phyloP scores from a whole-genome alignment of 2,888 invertebrate species.

The Diarsia rubi region DNA sequence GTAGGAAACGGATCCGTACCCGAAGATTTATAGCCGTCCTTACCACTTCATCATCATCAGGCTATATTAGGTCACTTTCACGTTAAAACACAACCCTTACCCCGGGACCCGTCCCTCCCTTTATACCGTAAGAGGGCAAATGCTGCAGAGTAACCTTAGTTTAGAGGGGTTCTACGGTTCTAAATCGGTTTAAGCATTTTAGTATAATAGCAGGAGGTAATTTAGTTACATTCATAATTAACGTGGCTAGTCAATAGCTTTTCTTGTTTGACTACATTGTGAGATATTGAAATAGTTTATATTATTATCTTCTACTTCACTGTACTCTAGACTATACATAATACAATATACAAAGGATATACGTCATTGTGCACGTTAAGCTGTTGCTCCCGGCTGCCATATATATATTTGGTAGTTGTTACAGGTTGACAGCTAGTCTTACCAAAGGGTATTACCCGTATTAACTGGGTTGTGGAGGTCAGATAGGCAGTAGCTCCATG shows the following conservation, averaged over 20 bases:
- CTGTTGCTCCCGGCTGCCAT: too few species aligned
- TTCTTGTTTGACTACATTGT: neutral
- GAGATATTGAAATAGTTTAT: neutral
- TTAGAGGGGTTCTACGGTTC: conserved; percentile 2
- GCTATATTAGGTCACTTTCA: conserved; percentile 15
- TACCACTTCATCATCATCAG: conserved; percentile 47
- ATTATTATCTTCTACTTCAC: neutral
- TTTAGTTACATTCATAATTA: conserved; percentile 13
- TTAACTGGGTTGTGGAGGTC: too few species aligned
- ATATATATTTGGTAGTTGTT: too few species aligned
- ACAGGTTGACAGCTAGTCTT: too few species aligned
- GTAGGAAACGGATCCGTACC: neutral
- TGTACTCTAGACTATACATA: too few species aligned
- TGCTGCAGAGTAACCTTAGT: conserved; percentile 21
- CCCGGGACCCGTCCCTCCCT: neutral
- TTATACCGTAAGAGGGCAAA: conserved; percentile 11
- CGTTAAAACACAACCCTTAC: conserved; percentile 7
- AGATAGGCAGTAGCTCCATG: too few species aligned
- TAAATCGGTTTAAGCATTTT: conserved; percentile 17
- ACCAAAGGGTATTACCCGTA: too few species aligned
- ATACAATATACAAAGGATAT: too few species aligned
- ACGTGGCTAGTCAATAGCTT: neutral
- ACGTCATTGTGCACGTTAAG: too few species aligned
- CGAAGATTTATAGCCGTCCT: conserved; percentile 12
- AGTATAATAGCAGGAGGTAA: neutral